Conservation (phyloP, 2,797 vertebrate genomes). For the Pygocentrus nattereri region DNA sequence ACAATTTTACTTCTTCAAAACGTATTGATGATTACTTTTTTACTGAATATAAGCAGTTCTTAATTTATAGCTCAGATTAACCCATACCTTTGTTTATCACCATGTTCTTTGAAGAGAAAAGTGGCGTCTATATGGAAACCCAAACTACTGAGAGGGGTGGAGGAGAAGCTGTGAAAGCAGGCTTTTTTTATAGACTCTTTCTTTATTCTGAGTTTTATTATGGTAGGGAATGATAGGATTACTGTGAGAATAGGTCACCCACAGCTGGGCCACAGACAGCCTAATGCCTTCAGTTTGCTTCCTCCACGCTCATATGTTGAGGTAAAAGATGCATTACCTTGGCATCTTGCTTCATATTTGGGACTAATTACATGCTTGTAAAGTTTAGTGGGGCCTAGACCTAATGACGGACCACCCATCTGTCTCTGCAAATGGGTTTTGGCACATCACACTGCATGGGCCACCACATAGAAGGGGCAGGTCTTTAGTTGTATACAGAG, state of each 20-base stretch:
- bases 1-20: not conserved
- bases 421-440: conserved; percentile 54
- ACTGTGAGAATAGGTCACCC: conserved; percentile 45
- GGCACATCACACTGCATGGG: conserved; percentile 46
- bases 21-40: not conserved
- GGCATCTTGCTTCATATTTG: conserved; percentile 52
- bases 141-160: conserved; percentile 18
- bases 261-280: conserved; percentile 62
- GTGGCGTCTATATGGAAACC: conserved; percentile 27
- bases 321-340: conserved; percentile 57
- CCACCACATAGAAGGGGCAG: conserved; percentile 41
- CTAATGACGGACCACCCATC: conserved; percentile 64
- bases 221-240: conserved; percentile 50
- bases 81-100: conserved; percentile 11
- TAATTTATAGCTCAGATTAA: conserved; percentile 20
- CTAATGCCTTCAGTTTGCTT: conserved; percentile 37
- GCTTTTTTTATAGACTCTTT: conserved; percentile 46
- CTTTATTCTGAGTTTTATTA: conserved; percentile 57
- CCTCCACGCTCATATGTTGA: conserved; percentile 46
- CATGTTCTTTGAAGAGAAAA: conserved; percentile 24
- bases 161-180: conserved; percentile 36
- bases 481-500: conserved; percentile 46
- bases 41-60: not conserved
- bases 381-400: conserved; percentile 52
- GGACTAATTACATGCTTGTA: conserved; percentile 63